Percentiles rank a stretch among this genome's conserved stretches.
Evolutionary conservation across 2,797 vertebrate genomes (phyloP).

Genomic region (Micropoecilia bifurca): DNA sequence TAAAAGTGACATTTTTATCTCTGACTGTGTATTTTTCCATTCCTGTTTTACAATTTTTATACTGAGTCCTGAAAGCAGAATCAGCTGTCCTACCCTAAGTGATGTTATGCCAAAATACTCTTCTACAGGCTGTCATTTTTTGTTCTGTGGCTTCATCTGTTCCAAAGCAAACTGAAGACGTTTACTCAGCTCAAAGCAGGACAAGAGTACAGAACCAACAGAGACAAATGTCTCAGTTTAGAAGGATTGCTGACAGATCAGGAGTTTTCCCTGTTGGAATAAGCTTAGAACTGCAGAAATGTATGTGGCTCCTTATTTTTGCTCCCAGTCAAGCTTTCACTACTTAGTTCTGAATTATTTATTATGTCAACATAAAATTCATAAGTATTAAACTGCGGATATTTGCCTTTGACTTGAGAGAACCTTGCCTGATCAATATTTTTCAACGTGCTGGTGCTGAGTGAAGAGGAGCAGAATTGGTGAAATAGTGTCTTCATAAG

Average conservation of each 20-base stretch:
- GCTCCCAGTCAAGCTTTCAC: constrained; percentile 26
- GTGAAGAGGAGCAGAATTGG: constrained; percentile 37
- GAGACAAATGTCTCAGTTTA: constrained; percentile 81
- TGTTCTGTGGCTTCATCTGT: constrained; percentile 56
- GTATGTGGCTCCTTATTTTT: constrained; percentile 16
- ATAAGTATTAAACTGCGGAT: constrained; percentile 54
- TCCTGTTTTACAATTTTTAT: constrained; percentile 51
- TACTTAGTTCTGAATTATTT: constrained; percentile 58
- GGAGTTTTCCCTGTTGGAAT: constrained; percentile 57
- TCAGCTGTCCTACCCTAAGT: constrained; percentile 57
- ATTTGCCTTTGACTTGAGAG: constrained; percentile 59
- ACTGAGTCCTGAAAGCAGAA: constrained; percentile 43
- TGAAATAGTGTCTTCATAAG: constrained; percentile 25
- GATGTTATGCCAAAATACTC: constrained; percentile 67
- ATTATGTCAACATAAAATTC: constrained; percentile 47
- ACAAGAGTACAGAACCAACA: constrained; percentile 61
- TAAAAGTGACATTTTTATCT: neutral
- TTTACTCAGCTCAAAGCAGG: constrained; percentile 70
- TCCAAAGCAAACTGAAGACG: constrained; percentile 66
- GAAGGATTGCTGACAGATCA: constrained; percentile 72
- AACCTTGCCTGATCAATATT: constrained; percentile 57
- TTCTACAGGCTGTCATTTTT: constrained; percentile 61
- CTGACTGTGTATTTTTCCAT: constrained; percentile 21
- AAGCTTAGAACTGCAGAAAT: constrained; percentile 29
- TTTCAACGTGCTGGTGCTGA: constrained; percentile 41